Evolutionary conservation across 2,888 invertebrate genomes (phyloP).

Genomic region (Sinodicranocentrus sp.): DNA sequence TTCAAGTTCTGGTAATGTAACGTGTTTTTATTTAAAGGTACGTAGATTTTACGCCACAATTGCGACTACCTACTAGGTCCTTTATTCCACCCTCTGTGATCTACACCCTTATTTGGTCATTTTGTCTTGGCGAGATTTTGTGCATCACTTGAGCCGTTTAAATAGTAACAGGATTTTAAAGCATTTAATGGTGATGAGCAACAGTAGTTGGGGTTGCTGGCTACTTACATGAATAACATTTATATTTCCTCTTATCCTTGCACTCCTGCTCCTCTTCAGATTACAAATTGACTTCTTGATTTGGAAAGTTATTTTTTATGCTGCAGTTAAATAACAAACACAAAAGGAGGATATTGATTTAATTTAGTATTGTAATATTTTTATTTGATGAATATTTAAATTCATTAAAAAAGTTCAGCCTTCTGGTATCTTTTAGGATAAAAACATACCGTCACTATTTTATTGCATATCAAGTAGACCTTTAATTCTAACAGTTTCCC

Average conservation of each 20-base stretch:
- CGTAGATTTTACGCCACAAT: neutral
- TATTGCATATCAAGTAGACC: too few species aligned
- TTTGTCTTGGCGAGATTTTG: slow-evolving; percentile 38
- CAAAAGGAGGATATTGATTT: slow-evolving; percentile 41
- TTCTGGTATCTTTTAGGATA: too few species aligned
- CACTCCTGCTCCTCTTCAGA: too few species aligned
- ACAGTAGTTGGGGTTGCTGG: neutral
- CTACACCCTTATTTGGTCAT: slow-evolving; percentile 60
- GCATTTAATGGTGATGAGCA: slow-evolving; percentile 12
- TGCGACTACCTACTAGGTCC: slow-evolving; percentile 13
- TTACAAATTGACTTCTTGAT: slow-evolving; percentile 30
- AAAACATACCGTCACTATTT: too few species aligned
- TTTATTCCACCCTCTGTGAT: slow-evolving; percentile 23
- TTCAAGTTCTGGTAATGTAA: slow-evolving; percentile 21
- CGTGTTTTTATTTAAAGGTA: slow-evolving; percentile 36
- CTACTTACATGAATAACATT: neutral
- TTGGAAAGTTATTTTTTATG: slow-evolving; percentile 56
- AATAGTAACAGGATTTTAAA: slow-evolving; percentile 44
- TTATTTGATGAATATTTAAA: too few species aligned
- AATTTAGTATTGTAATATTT: too few species aligned
- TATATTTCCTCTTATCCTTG: neutral
- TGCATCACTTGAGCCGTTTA: slow-evolving; percentile 47
- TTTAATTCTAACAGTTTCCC: too few species aligned
- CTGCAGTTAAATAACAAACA: neutral
- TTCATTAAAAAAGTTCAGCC: too few species aligned